A percentile compares a stretch with the other conserved stretches of the same genome.
phyloP scores from a whole-genome alignment of 92 coral and sea anemone species.

The Porites cylindrica region DNA sequence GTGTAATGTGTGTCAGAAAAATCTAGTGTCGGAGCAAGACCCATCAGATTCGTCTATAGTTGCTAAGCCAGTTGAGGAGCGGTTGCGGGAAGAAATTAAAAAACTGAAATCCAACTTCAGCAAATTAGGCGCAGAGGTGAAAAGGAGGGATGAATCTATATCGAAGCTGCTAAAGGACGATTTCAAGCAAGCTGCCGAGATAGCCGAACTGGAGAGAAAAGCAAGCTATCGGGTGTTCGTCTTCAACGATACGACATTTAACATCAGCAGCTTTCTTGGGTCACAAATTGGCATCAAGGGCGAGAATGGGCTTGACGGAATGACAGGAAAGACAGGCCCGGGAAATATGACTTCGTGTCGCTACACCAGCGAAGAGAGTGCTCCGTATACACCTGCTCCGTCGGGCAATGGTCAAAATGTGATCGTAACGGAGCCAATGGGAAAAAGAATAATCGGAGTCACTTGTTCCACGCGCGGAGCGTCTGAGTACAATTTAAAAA shows the following conservation, averaged over 20 bases:
- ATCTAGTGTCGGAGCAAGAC: slow-evolving; percentile 9
- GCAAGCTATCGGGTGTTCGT: slow-evolving; percentile 1
- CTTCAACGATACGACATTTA: slow-evolving; percentile 24
- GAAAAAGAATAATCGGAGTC: slow-evolving; percentile 55
- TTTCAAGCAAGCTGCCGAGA: slow-evolving; percentile 26
- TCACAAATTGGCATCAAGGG: slow-evolving; percentile 47
- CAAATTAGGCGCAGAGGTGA: slow-evolving; percentile 29
- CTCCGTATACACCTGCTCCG: slow-evolving; percentile 15
- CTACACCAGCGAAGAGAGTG: slow-evolving; percentile 36
- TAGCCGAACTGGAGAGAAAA: slow-evolving; percentile 54
- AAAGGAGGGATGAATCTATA: slow-evolving; percentile 48
- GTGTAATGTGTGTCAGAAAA: slow-evolving; percentile 47
- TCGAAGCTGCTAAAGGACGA: slow-evolving; percentile 46
- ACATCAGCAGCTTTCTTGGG: slow-evolving; percentile 52
- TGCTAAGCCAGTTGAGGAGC: slow-evolving; percentile 9
- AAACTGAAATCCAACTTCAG: slow-evolving; percentile 57
- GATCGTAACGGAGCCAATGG: slow-evolving; percentile 37
- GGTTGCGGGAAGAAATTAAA: slow-evolving; percentile 20
- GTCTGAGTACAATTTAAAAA: slow-evolving; percentile 68
- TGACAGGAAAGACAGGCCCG: slow-evolving; percentile 42
- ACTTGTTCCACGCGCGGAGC: slow-evolving; percentile 70
- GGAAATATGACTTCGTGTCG: slow-evolving; percentile 63
- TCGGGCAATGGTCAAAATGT: slow-evolving; percentile 54
- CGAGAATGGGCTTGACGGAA: slow-evolving; percentile 32
- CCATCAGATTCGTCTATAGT: slow-evolving; percentile 11